Base-by-base conservation (phyloP, 53 echinoderm and acorn worm genomes). In the Luidia sarsii region DNA sequence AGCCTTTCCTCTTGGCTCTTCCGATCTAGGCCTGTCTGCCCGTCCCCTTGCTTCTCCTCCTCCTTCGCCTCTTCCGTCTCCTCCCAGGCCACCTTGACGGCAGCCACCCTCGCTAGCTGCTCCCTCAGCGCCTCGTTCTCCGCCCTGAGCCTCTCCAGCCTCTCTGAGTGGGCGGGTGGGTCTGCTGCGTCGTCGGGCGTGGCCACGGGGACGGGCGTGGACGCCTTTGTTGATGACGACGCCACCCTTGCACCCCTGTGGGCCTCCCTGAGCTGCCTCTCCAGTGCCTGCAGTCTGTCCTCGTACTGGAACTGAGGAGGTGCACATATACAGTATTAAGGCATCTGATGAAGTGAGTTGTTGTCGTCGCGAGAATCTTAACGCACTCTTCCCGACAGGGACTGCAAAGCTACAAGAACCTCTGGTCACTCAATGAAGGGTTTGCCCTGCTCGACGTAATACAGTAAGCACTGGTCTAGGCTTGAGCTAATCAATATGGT, bases 281-380 rank as follows among this genome's bases (percentile, higher is more conserved):
- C 96, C 16, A 94, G 53, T 0, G 80, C 52, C 54, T 86, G 89
- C 10, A 97, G 88, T 50, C 92, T 82, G 49, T 93, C 97, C 83
- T 97, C 97, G 54, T 93, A 97, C 60, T 94, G 88, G 45, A 93
- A 74, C 97, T 97, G 59, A 24, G 10, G 16, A n/a, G n/a, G n/a
- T n/a, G n/a, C n/a, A n/a, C n/a, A n/a, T n/a, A n/a, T n/a, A n/a
- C n/a, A n/a, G n/a, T n/a, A n/a, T n/a, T n/a, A n/a, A n/a, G n/a
- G n/a, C n/a, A n/a, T n/a, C n/a, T n/a, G n/a, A n/a, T n/a, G n/a
- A n/a, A n/a, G n/a, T n/a, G n/a, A n/a, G n/a, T n/a, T n/a, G n/a
- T n/a, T n/a, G n/a, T n/a, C n/a, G n/a, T n/a, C n/a, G n/a, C n/a
- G n/a, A n/a, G n/a, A n/a, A n/a, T n/a, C n/a, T n/a, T n/a, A n/a